Base-by-base conservation (phyloP, 2,888 invertebrate genomes). In the Myopa tessellatipennis region DNA sequence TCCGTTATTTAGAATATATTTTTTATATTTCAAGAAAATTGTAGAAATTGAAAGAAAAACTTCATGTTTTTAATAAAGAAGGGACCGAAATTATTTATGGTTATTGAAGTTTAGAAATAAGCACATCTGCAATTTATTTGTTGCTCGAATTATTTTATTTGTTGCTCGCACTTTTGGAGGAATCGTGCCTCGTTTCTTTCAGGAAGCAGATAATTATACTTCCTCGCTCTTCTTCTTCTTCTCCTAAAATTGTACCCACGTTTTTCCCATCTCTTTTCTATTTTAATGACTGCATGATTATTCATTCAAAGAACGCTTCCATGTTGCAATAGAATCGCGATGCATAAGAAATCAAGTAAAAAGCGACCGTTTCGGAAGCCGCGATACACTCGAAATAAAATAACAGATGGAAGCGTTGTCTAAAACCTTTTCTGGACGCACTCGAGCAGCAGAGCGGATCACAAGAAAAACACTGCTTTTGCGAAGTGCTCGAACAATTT, bases 271-370 rank as follows among this genome's bases (percentile, higher is more conserved):
- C 3, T 65, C 6, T 8, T 68, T 68, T 16, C 3, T 40, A 68
- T 68, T 68, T 38, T 40, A 68, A 68, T 68, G 40, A 68, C 67
- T 18, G n/a, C 67, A 38, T 68, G 67, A 68, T 40, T 68, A 68
- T 68, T 68, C 67, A 68, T 68, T 40, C 26, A 26, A 26, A 26
- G 26, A n/a, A 18, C 4, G 16, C 16, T 40, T 67, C 67, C 7
- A 10, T 14, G 6, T n/a, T 40, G 6, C 67, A 14, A 10, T 67
- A 16, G 3, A 18, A 14, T 16, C 14, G 40, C 67, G 16, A 40
- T n/a, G 8, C 3, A 67, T 40, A 0, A 40, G n/a, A n/a, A 36
- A n/a, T 36, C 12, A 50, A 6, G 50, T 3, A 55, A 55, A 7
- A 6, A 4, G 63, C 10, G 12, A 34, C 34, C 26, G 8, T n/a